These are phyloP conservation scores for Cherax destructor DNA, from an alignment of 1,140 invertebrate genomes.

Conservation along the genomic window DNA sequence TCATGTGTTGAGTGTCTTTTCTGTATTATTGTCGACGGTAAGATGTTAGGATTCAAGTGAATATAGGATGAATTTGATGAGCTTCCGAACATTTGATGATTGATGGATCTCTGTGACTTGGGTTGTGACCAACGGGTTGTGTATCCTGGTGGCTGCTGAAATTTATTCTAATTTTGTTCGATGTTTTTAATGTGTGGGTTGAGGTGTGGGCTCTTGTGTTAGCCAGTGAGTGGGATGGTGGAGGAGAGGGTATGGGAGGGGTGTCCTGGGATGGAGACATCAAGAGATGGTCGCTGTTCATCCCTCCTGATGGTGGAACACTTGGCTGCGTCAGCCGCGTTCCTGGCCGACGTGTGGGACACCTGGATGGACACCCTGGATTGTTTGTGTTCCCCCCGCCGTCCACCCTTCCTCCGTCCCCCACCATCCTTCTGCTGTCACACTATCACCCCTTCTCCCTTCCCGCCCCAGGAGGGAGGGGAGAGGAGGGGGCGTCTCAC, in stretches of 20 bases:
- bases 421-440: not conserved
- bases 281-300: slow-evolving; percentile 44
- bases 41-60: no score
- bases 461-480: not conserved
- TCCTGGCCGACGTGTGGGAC: slow-evolving; percentile 50
- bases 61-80: no score
- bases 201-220: not conserved
- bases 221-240: not conserved
- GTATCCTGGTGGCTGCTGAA: no score
- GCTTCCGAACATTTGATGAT: no score
- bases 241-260: no score
- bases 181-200: no score
- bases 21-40: no score
- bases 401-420: not conserved
- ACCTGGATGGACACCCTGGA: slow-evolving; percentile 45
- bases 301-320: slow-evolving; percentile 26
- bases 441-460: not conserved
- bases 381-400: not conserved
- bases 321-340: slow-evolving; percentile 34
- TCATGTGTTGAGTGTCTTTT: no score
- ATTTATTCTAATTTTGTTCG: no score
- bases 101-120: no score
- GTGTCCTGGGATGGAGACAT: slow-evolving; percentile 39
- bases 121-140: no score
- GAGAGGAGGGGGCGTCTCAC: not conserved